Base-by-base conservation (phyloP, 2,113 vertebrate species). In the Gambusia holbrooki region DNA sequence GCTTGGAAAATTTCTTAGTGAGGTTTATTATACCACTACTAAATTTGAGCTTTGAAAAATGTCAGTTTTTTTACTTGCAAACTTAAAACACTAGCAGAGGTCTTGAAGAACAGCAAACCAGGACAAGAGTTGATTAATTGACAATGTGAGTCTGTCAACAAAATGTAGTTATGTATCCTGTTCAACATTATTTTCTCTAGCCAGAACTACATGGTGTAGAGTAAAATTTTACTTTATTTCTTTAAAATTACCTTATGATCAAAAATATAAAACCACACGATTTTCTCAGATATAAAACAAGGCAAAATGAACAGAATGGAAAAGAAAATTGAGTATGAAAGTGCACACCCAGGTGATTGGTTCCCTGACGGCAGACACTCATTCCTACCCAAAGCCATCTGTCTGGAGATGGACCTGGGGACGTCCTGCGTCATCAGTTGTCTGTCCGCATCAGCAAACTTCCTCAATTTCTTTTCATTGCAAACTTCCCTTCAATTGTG, bases 361-460 rank as follows among this genome's bases (percentile, higher is more conserved):
- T 28, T 84, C 66, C 70, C 64, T 73, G 5, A 10, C 7, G 63
- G 61, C 40, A 63, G 79, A 74, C 37, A 60, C 73, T 65, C 54
- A 40, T 69, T 66, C 51, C 37, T 58, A 77, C 61, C 75, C 76
- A 51, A 27, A n/a, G 72, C 62, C 14, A 27, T 22, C 66, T 86
- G 68, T 71, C 48, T 69, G 58, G 69, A 68, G 69, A 71, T 66
- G 66, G 71, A 85, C 80, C 69, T 82, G 48, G 71, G 80, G 63
- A 69, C 76, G 70, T 72, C 30, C 67, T 81, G 40, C 11, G 15
- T 89, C 81, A 88, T 79, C 67, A 62, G 63, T 61, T 73, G 73
- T 86, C 78, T 66, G 62, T 83, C 77, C 63, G 63, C 54, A 69
- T 80, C 73, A 66, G 62, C 74, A 79, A 80, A 81, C 76, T 73